Conservation (phyloP, 2,113 vertebrate species). For the Stomatorhinus ivindoensis region DNA sequence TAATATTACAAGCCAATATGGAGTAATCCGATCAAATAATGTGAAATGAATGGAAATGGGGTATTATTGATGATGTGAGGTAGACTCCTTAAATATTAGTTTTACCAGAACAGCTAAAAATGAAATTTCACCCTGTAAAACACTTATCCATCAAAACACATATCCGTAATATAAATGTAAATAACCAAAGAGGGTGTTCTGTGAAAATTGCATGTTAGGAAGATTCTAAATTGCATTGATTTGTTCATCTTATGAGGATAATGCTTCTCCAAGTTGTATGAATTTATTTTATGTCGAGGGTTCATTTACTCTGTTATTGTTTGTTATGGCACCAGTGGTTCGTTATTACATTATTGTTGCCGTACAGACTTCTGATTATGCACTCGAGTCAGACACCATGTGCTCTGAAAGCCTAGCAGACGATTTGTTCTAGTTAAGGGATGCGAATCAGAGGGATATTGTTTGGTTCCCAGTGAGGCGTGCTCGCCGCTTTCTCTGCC, state of each 20-base stretch:
- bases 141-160: not conserved
- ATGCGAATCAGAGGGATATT: not conserved
- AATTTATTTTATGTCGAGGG: not conserved
- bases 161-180: not conserved
- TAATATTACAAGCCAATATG: not conserved
- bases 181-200: not conserved
- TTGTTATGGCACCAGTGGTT: not conserved
- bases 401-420: not conserved
- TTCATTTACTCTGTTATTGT: not conserved
- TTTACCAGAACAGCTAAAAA: not conserved
- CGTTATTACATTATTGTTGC: not conserved
- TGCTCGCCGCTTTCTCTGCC: too few relatives aligned
- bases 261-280: not conserved
- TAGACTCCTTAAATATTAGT: not conserved
- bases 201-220: not conserved
- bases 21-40: not conserved
- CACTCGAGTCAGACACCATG: not conserved
- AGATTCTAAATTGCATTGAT: constrained; percentile 2
- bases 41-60: not conserved
- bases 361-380: not conserved
- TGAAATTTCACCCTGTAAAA: not conserved
- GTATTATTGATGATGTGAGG: not conserved
- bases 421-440: constrained; percentile 2
- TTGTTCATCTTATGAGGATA: constrained; percentile 1
- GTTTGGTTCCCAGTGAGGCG: not conserved